Evolutionary conservation across 2,797 vertebrate species (phyloP), one percentile per base, ranked within the genome.

Genomic region (Mus minutoides): DNA sequence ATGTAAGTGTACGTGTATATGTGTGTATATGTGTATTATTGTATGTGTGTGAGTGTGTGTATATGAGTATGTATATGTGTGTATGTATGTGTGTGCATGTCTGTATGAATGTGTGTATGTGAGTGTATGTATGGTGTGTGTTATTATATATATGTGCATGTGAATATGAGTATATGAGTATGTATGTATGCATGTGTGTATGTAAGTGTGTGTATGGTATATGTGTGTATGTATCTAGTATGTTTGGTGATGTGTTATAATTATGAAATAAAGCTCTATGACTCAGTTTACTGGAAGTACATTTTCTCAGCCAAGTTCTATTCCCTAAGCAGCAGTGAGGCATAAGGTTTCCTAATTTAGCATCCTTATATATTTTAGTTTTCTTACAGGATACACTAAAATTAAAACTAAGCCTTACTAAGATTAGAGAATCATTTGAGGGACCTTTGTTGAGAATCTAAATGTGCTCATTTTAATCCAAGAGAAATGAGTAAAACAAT

Each of bases 301-400:
- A 89, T 94, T 94, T 95, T 80, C 85, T 91, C 71, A 92, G 62
- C 69, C 58, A 90, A 76, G n/a, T 89, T 94, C 34, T 94, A 43
- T 34, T 80, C 89, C 52, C 76, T 84, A 80, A 94, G 92, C 16
- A 95, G 78, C 34, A 75, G 73, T 29, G 60, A 54, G 14, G 14
- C 87, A 37, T 14, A 40, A 90, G 52, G 37, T 90, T 62, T 90
- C 54, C 80, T 88, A 79, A 92, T 67, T 96, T 92, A 85, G 46
- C 67, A 69, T 60, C 31, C 21, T 40, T 34, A 40, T 54, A 77
- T 40, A 95, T n/a, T 80, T 90, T 67, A 90, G 43, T 62, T 92
- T 95, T 91, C 79, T 60, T 24, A 60, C 71, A 94, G 64, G 64
- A 84, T 67, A 83, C 7, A 64, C 40, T 82, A 93, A 90, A 43